Evolutionary conservation across 2,113 vertebrate genomes (phyloP), one percentile per base, ranked within the genome.

Genomic region (Rhinolophus sinicus): DNA sequence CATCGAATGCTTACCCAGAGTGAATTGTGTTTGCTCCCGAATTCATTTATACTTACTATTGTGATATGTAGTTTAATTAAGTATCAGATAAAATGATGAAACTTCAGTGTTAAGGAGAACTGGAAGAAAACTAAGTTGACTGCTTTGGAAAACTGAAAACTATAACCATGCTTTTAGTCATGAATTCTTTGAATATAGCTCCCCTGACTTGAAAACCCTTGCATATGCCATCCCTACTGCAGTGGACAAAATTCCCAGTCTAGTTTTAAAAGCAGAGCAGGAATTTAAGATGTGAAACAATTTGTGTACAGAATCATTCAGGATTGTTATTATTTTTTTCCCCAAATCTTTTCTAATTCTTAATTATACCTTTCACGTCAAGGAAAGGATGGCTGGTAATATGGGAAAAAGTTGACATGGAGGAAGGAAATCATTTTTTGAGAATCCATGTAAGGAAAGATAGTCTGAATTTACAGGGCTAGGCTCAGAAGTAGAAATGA

Each of bases 211-310:
- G 19, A 86, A 87, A 86, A 90, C 75, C 60, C 78, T 92, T 47
- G 3, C 65, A 78, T 88, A 87, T 96, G 64, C 22, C 33, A 75
- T 33, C 56, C 35, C 40, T 40, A 90, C 15, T 50, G 44, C 10
- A 89, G 1, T 60, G 56, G 18, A 52, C 78, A 76, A 88, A 91
- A 78, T 38, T 78, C 91, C 58, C 44, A 70, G 7, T 58, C 28
- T 83, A 77, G 73, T 97, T 88, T 77, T 62, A 73, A 47, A 78
- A 93, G 24, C 14, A 92, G 40, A 89, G n/a, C 4, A 73, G 24
- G 70, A 96, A 88, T 85, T 64, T 96, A 80, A 88, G 85, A 82
- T 58, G 35, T 87, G 82, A 83, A 90, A 77, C 15, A 73, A 80
- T 92, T 22, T 38, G 73, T 69, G 12, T 50, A 38, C 47, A 60